Base-by-base conservation (phyloP, 2,797 vertebrate genomes). In the Chlorospingus semifuscus region DNA sequence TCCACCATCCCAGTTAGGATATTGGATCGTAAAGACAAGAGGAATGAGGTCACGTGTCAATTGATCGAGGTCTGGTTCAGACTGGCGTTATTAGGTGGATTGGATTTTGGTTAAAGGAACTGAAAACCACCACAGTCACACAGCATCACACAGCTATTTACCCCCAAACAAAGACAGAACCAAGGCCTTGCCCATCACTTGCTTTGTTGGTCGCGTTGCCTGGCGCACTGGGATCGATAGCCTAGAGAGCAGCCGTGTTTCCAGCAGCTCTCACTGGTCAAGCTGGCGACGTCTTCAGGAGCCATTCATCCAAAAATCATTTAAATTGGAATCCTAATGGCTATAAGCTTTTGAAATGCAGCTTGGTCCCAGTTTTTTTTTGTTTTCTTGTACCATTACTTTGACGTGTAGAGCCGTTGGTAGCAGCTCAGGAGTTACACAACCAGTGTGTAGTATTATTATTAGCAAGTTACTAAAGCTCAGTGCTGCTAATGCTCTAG, bases 101-200 rank as follows among this genome's bases (percentile, higher is more conserved):
- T 95, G 97, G 98, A 97, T 96, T 97, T 95, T 96, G 97, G 98
- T 98, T 98, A 98, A 98, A 98, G 98, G 97, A 98, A 96, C 97
- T 93, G 97, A 98, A 98, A 98, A 97, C 98, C 98, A 98, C 98
- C 98, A 99, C 98, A 99, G 98, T 98, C 98, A 99, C 98, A 98
- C 98, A 98, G 98, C 97, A 97, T 98, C 96, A 98, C 98, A 98
- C 98, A 84, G 97, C 98, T 98, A 98, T 99, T 99, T 99, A 99
- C 99, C 99, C 97, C 97, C 98, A 97, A 96, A 98, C 98, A 98
- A 98, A 98, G 98, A 98, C 98, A 98, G 98, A 98, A 98, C 97
- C 98, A 98, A 94, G 96, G 98, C 98, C 97, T 98, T 98, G 98
- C 97, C 98, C 97, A 98, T 98, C 98, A 97, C 95, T 97, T 91